Base-by-base conservation (phyloP, 2,888 invertebrate species). In the Drosophila multiciliata region DNA sequence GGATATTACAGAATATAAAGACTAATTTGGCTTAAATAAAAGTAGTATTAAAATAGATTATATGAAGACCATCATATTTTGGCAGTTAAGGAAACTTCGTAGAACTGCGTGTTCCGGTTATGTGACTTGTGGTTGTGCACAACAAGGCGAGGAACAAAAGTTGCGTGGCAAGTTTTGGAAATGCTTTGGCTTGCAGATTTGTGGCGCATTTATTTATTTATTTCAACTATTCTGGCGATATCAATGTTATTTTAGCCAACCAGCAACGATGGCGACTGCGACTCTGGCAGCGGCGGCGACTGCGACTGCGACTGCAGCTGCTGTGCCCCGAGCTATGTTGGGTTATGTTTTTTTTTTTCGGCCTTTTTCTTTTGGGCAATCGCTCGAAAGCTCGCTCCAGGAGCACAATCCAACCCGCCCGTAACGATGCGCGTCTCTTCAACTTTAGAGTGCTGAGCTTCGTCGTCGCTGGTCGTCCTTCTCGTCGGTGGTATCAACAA, bases 401-500 rank as follows among this genome's bases (percentile, higher is more conserved):
- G 58, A 80, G 61, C 77, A 63, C 17, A 8, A 65, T 26, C 35
- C 17, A 8, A 65, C 32, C 35, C 69, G 78, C 48, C 75, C 53
- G 49, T 26, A 65, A 66, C 70, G 64, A 52, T 32, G 69, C 55
- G 52, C 63, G 62, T 73, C 70, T 61, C 66, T 70, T 54, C 65
- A 80, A 78, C 78, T 80, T 71, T 60, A 66, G 20, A 40, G 64
- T 68, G 65, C 70, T 70, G 70, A 78, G 76, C 80, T 74, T 73
- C 69, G 66, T 68, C 71, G 50, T 80, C 60, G 77, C n/a, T 64
- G 20, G 38, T 54, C 75, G 74, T 52, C 45, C 61, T 73, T 23
- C 55, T 38, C 70, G 78, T 67, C 52, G 65, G 66, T 70, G 80
- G 82, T 89, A 89, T 87, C 86, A 88, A 77, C 83, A 89, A 87